Evolutionary conservation across 1,140 invertebrate genomes (phyloP), one percentile per base, ranked within the genome.

Genomic region (Pachyrhynchus sulphureomaculatus): DNA sequence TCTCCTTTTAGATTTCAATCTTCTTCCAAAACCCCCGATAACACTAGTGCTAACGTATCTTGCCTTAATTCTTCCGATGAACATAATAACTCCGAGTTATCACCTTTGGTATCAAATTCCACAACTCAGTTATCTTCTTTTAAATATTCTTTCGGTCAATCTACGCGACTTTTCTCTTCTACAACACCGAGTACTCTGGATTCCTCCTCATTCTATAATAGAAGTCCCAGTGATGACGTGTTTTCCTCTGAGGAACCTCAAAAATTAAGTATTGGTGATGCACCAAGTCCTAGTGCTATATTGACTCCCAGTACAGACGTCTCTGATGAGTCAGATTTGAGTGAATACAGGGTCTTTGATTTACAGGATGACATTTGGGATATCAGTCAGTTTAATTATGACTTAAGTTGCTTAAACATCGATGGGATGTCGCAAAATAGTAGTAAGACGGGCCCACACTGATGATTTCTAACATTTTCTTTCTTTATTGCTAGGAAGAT

Each of bases 251-350:
- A 53, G 33, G 49, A 53, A 24, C 17, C 24, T 53, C 41, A 23
- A 10, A 61, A 61, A 48, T 23, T 61, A 0, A 52, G 47, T 33
- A 44, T 61, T 13, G 74, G 75, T 48, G 75, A 75, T 12, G 70
- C 69, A 0, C 77, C 79, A n/a, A 82, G 81, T 48, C 82, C 81
- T 2, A 82, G 81, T 65, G 81, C 82, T 52, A 78, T 79, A 60
- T 68, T 83, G 0, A 83, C 82, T n/a, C 80, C 82, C 8, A 81
- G 81, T 29, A 80, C 72, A 1, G 71, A 72, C 39, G 41, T 68
- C 18, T 68, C 70, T 37, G 64, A 67, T 20, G 67, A 72, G 21
- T 54, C 66, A 24, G 70, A 70, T 58, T 36, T 63, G 4, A 62
- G 61, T 20, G 71, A 73, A 49, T 66, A 72, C 29, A 64, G 62